Percentiles rank a stretch among this genome's conserved stretches.
Conservation (phyloP, 2,888 invertebrate genomes). For the Steinernema scapterisci region DNA sequence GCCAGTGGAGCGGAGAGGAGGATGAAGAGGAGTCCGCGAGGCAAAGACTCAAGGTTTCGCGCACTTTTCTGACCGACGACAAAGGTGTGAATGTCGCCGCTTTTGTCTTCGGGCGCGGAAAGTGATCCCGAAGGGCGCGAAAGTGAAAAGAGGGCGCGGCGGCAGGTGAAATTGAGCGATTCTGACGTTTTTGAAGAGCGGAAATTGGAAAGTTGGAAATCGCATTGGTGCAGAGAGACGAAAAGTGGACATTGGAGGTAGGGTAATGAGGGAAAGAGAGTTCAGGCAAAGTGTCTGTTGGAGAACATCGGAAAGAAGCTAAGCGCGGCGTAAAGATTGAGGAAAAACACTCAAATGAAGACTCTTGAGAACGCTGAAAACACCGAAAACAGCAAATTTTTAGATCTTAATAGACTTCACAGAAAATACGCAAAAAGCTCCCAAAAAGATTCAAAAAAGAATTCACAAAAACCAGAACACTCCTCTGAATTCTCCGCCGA, state of each 20-base stretch:
- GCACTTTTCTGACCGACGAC: conserved; percentile 18
- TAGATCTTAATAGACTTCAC: neutral
- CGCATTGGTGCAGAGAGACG: too few species aligned
- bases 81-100: conserved; percentile 25
- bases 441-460: too few species aligned
- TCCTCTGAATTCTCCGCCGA: neutral
- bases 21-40: neutral
- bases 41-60: conserved; percentile 23
- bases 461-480: too few species aligned
- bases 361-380: neutral
- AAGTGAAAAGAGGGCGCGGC: neutral
- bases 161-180: neutral
- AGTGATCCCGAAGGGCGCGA: neutral
- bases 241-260: too few species aligned
- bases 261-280: too few species aligned
- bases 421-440: too few species aligned
- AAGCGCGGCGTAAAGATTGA: too few species aligned
- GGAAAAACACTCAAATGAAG: too few species aligned
- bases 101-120: conserved; percentile 22
- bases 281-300: too few species aligned
- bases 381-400: neutral
- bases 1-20: neutral
- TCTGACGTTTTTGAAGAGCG: too few species aligned
- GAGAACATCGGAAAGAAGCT: too few species aligned
- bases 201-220: too few species aligned